Percentiles rank a stretch among this genome's conserved stretches.
phyloP scores from a whole-genome alignment of 2,888 invertebrate genomes.

The Thecophora atra region DNA sequence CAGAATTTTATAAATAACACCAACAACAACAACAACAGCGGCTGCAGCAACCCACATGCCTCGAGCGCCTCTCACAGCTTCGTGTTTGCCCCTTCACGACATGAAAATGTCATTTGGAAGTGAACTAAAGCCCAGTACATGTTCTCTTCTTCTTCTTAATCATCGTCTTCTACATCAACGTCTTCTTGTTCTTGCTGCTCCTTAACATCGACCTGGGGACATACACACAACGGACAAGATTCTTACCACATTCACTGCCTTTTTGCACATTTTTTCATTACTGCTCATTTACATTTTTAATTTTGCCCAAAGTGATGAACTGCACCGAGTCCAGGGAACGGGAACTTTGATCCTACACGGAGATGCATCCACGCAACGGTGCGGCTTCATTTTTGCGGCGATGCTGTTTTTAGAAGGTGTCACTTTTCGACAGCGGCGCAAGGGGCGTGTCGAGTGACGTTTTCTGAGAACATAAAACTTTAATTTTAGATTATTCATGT shows the following conservation, averaged over 20 bases:
- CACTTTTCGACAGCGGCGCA: not conserved
- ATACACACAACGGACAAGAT: too few relatives aligned
- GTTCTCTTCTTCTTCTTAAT: not conserved
- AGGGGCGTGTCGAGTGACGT: slow-evolving; percentile 9
- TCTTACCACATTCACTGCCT: not conserved
- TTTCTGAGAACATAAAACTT: not conserved
- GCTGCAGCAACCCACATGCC: not conserved
- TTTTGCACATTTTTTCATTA: not conserved
- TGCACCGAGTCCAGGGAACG: not conserved
- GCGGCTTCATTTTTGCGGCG: not conserved
- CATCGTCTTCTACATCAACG: not conserved
- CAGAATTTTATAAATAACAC: not conserved
- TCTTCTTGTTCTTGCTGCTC: not conserved
- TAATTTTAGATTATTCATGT: too few relatives aligned
- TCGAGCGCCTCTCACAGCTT: not conserved
- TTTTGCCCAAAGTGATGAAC: slow-evolving; percentile 13
- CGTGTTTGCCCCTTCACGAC: too few relatives aligned
- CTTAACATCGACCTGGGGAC: too few relatives aligned
- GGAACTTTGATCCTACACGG: too few relatives aligned
- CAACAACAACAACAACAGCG: not conserved
- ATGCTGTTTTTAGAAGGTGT: slow-evolving; percentile 1
- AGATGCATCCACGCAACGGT: not conserved
- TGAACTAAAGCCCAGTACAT: not conserved
- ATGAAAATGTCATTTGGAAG: not conserved
- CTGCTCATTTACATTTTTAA: slow-evolving; percentile 21